Base-by-base conservation (phyloP, 2,888 invertebrate genomes). In the Chymomyza procnemis region DNA sequence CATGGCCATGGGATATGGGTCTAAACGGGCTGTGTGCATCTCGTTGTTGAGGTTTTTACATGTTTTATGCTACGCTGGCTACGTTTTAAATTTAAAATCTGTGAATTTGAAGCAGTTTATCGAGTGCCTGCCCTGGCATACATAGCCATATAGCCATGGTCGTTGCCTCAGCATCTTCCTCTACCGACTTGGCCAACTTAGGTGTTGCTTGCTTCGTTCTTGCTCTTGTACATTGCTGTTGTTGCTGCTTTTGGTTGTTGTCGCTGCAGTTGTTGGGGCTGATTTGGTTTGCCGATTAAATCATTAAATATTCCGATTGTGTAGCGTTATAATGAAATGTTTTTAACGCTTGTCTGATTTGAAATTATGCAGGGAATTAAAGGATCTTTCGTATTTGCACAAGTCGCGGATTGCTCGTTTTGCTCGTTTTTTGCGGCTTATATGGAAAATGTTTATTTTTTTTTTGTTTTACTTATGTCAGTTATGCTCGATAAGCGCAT, bases 291-390 rank as follows among this genome's bases (percentile, higher is more conserved):
- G 66, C 75, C 81, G 88, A 88, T 89, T 89, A 89, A 90, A 89
- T 89, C 89, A 90, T 89, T 89, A 90, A 89, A 90, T 90, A 89
- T 89, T 89, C 89, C 79, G 89, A 89, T 89, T 89, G 89, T 90
- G 90, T 89, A 88, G 90, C 88, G 84, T 87, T 88, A 90, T 89
- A 89, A 89, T 89, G 90, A 89, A 89, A 89, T 89, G 89, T 88
- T 88, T 89, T 88, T 85, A 88, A 83, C 89, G 89, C 88, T 89
- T 88, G 88, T 88, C 88, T 89, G 90, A 89, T 89, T 88, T 83
- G 88, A 87, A 82, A 88, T 89, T 89, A 88, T 88, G 88, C 90
- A 83, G 77, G 74, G 88, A 89, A 89, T 89, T 89, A 89, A 87
- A 88, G 89, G 87, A 88, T 78, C 80, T 83, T 59, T 18, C 56